phyloP scores from a whole-genome alignment of 2,113 vertebrate species.

The Saguinus midas region DNA sequence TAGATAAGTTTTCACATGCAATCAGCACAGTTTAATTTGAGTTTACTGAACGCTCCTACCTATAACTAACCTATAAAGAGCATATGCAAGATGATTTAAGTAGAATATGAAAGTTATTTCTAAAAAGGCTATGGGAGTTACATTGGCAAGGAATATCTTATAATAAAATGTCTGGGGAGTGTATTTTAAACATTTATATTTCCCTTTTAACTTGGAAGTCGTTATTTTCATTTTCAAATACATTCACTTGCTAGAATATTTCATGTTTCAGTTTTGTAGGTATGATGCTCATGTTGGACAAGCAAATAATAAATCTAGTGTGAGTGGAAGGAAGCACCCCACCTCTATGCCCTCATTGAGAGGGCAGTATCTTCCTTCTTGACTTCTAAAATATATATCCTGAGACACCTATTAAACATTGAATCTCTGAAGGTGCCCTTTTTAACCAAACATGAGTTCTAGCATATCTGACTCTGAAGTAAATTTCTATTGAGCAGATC shows the following conservation, averaged over 20 bases:
- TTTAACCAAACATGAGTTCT: slow-evolving; percentile 17
- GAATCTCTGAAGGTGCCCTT: not conserved
- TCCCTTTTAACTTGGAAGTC: not conserved
- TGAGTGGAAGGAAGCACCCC: not conserved
- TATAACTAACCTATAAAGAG: not conserved
- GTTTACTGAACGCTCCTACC: not conserved
- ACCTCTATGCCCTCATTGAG: not conserved
- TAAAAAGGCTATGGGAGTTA: not conserved
- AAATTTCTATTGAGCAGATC: slow-evolving; percentile 16
- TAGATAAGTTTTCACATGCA: not conserved
- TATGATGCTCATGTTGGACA: not conserved
- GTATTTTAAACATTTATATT: slow-evolving; percentile 29
- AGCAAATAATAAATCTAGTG: not conserved
- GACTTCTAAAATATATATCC: not conserved
- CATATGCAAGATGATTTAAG: not conserved
- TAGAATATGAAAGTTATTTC: not conserved
- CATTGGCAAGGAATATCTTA: not conserved
- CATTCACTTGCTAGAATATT: not conserved
- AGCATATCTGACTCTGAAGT: not conserved
- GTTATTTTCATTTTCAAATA: slow-evolving; percentile 42
- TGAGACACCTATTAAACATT: not conserved
- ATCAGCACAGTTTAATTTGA: not conserved
- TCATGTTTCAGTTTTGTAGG: not conserved
- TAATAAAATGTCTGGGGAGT: not conserved
- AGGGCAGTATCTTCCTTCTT: not conserved